phyloP scores from a whole-genome alignment of 2,888 invertebrate species.

The Yponomeuta plumbellus region DNA sequence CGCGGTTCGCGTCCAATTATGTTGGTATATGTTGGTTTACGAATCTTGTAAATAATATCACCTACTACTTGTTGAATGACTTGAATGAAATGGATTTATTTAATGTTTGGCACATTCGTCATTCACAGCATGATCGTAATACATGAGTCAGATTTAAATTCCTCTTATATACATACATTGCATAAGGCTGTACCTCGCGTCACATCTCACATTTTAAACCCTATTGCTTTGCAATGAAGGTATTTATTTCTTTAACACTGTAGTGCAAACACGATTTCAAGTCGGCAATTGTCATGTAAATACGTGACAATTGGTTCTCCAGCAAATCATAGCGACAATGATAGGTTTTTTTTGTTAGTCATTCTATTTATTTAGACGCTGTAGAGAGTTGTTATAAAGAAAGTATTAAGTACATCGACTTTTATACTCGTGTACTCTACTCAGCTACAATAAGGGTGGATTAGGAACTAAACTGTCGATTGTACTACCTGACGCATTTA shows the following conservation, averaged over 20 bases:
- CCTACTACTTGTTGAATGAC: no score
- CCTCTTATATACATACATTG: background rate
- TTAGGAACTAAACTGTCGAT: no score
- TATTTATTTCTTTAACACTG: background rate
- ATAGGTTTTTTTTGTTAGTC: background rate
- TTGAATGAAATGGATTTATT: background rate
- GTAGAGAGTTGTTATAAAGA: background rate
- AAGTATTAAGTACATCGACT: background rate
- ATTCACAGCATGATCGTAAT: background rate
- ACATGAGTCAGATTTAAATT: background rate
- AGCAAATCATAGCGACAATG: background rate
- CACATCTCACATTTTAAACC: background rate
- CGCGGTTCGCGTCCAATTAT: no score
- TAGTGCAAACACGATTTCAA: background rate
- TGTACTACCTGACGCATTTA: no score
- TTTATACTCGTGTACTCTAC: background rate
- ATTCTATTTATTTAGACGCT: background rate
- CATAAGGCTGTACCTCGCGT: background rate
- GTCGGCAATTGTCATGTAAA: background rate
- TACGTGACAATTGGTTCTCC: background rate
- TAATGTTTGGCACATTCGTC: background rate
- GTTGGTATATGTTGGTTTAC: no score
- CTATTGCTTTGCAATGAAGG: background rate
- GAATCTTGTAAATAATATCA: no score
- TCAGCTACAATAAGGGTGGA: background rate